phyloP scores from a whole-genome alignment of 2,888 invertebrate species.

The Drosophila affinis region DNA sequence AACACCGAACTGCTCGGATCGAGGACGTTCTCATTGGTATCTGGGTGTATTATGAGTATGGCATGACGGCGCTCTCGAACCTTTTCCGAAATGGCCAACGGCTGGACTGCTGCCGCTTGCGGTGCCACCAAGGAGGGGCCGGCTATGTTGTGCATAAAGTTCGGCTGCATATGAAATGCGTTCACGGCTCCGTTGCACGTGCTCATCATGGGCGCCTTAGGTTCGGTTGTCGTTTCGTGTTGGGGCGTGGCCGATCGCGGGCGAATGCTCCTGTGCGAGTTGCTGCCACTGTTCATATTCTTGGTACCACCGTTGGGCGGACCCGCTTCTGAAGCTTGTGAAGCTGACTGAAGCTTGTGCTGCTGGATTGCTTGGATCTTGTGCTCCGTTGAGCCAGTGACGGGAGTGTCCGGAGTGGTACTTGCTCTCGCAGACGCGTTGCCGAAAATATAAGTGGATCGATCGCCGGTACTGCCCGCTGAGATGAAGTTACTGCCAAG shows the following conservation, averaged over 20 bases:
- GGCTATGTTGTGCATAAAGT: too few relatives aligned
- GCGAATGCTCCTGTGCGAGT: conserved; percentile 47
- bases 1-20: conserved; percentile 69
- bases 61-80: conserved; percentile 75
- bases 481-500: conserved; percentile 6
- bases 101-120: background rate
- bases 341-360: background rate
- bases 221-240: conserved; percentile 42
- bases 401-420: too few relatives aligned
- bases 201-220: conserved; percentile 54
- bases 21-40: conserved; percentile 78
- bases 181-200: conserved; percentile 61
- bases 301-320: conserved; percentile 8
- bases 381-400: too few relatives aligned
- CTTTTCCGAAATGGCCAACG: conserved; percentile 42
- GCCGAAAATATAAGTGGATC: conserved; percentile 43
- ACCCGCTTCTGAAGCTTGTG: conserved; percentile 1
- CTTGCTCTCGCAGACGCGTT: background rate
- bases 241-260: conserved; percentile 54
- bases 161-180: conserved; percentile 64
- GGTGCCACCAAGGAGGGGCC: conserved; percentile 18
- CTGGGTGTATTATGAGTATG: conserved; percentile 82
- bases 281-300: conserved; percentile 23
- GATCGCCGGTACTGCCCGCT: background rate
- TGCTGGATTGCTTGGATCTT: conserved; percentile 22